phyloP scores from a whole-genome alignment of 2,888 invertebrate genomes.

The Nomada hirtipes region DNA sequence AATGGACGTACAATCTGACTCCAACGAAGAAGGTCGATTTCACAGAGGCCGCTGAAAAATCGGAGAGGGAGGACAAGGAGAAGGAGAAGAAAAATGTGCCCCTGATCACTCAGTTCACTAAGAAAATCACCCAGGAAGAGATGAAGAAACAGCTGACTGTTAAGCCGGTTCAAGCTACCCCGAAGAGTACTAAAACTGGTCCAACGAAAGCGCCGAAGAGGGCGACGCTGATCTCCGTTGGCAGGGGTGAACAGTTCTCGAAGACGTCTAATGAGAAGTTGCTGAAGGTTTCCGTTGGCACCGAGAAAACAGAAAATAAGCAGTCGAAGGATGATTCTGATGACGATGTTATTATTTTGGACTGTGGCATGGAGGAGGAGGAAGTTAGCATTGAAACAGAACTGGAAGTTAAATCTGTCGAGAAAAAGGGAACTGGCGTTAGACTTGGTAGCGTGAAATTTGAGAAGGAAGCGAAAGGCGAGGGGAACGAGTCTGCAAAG shows the following conservation, averaged over 20 bases:
- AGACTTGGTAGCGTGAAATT: neutral
- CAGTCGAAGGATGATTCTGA: neutral
- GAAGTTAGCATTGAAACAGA: neutral
- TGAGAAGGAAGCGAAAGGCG: neutral
- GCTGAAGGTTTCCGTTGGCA: constrained; percentile 58
- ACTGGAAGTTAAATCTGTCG: neutral
- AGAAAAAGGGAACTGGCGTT: neutral
- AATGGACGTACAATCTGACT: constrained; percentile 85
- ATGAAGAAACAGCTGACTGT: constrained; percentile 77
- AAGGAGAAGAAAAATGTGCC: constrained; percentile 81
- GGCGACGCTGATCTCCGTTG: constrained; percentile 77
- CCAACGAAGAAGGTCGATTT: constrained; percentile 69
- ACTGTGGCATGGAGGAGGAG: neutral
- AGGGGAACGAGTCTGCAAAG: too few relatives aligned
- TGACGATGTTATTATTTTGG: neutral
- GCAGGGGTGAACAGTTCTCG: constrained; percentile 74
- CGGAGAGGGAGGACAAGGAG: constrained; percentile 63
- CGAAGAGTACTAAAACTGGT: constrained; percentile 54
- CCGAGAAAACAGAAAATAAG: neutral
- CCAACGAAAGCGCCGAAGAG: constrained; percentile 75
- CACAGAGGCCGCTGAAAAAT: constrained; percentile 59
- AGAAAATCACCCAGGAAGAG: constrained; percentile 80
- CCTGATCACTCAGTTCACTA: constrained; percentile 85
- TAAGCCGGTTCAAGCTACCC: constrained; percentile 30
- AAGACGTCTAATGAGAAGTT: constrained; percentile 70